Evolutionary conservation across 2,797 vertebrate genomes (phyloP).

Genomic region (Uromys caudimaculatus): DNA sequence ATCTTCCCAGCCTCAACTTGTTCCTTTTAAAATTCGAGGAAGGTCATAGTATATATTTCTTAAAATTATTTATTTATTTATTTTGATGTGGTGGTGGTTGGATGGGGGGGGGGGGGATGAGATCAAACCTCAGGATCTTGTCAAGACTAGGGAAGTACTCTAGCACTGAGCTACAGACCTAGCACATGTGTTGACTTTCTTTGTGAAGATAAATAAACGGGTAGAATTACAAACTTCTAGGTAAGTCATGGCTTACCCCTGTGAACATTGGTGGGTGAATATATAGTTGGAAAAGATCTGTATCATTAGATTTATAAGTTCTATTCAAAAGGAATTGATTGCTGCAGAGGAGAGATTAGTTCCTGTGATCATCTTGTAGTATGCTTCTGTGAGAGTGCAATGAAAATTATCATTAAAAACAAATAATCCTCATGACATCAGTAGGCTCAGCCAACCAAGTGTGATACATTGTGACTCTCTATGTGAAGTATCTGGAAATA

Average conservation of each 20-base stretch:
- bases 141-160: background rate
- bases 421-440: background rate
- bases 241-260: background rate
- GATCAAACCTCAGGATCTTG: background rate
- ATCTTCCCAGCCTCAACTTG: background rate
- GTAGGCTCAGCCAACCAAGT: background rate
- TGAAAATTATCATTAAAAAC: background rate
- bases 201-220: constrained; percentile 55
- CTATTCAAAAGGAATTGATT: background rate
- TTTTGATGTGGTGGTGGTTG: background rate
- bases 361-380: constrained; percentile 35
- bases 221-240: background rate
- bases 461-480: constrained; percentile 13
- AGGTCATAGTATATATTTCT: background rate
- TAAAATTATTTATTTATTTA: background rate
- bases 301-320: background rate
- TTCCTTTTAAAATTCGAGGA: constrained; percentile 24
- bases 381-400: constrained; percentile 49
- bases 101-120: background rate
- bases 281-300: background rate
- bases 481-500: constrained; percentile 33
- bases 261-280: background rate
- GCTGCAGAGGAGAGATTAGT: background rate
- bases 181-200: constrained; percentile 1
- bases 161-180: background rate